Conservation (phyloP, 2,113 vertebrate species). For the Lasiurus borealis region DNA sequence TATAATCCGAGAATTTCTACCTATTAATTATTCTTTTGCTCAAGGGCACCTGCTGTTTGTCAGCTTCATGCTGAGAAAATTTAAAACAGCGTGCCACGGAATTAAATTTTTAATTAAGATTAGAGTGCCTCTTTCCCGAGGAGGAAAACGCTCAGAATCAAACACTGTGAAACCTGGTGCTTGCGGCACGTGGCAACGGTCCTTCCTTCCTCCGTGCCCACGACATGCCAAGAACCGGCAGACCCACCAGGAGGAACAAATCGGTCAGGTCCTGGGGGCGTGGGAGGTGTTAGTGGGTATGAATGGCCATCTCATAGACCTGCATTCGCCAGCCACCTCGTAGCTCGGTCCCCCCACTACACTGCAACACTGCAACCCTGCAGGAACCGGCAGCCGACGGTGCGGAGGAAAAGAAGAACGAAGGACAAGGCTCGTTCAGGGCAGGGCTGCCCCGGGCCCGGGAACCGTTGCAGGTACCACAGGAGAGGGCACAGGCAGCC, state of each 20-base stretch:
- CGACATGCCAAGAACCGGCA: accelerated
- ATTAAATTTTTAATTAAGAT: conserved; percentile 67
- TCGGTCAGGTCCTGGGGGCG: accelerated
- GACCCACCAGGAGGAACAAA: accelerated
- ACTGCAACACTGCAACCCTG: neutral
- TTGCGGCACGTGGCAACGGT: accelerated
- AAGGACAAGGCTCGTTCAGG: accelerated
- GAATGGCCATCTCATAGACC: accelerated
- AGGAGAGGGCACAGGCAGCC: accelerated
- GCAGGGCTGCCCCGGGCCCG: accelerated
- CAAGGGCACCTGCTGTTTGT: conserved; percentile 49
- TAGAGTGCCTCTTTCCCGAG: conserved; percentile 1
- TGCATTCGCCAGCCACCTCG: no score
- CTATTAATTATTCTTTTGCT: conserved; percentile 55
- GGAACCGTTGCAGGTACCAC: accelerated
- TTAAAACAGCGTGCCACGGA: conserved; percentile 7
- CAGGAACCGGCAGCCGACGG: neutral
- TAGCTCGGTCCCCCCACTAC: no score
- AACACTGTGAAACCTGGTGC: accelerated
- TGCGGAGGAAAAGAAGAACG: accelerated
- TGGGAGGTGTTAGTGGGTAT: accelerated
- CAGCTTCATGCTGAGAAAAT: conserved; percentile 34
- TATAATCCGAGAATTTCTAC: neutral
- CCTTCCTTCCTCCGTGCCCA: accelerated
- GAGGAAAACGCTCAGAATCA: neutral